A percentile compares a stretch with the other conserved stretches of the same genome.
Evolutionary conservation across 2,113 vertebrate species (phyloP).

Genomic region (Heterocephalus glaber): DNA sequence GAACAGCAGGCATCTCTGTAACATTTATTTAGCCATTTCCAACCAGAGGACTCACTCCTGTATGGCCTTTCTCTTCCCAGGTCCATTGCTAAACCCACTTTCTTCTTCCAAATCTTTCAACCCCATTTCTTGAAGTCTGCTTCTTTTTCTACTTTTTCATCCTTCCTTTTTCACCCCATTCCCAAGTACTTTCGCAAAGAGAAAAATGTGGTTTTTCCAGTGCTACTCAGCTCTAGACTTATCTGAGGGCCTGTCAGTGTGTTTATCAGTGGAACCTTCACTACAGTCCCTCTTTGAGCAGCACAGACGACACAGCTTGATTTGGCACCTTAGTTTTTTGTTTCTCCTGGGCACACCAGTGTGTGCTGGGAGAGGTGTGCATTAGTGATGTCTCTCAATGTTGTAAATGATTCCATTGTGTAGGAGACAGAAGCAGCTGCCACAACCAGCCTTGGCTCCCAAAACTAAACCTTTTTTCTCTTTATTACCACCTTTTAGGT

Average conservation of each 20-base stretch:
- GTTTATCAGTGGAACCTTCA: rapidly evolving
- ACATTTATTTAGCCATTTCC: background rate
- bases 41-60: background rate
- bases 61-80: background rate
- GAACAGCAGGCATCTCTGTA: background rate
- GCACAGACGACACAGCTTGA: background rate
- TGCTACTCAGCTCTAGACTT: background rate
- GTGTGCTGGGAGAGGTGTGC: background rate
- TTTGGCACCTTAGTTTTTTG: background rate
- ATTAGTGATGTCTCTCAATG: background rate
- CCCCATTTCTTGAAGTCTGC: background rate
- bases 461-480: background rate
- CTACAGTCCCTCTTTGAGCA: background rate
- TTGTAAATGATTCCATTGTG: background rate
- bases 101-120: background rate
- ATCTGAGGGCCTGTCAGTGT: rapidly evolving
- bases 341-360: background rate
- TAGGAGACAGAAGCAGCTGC: background rate
- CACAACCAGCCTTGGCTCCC: background rate
- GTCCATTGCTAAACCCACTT: background rate
- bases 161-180: background rate
- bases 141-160: background rate
- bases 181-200: background rate
- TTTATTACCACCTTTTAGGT: background rate
- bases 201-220: background rate